These are phyloP conservation scores for Pelagia noctiluca DNA, from an alignment of 30 jellyfish, hydroid and myxozoan genomes.

Conservation along the genomic window DNA sequence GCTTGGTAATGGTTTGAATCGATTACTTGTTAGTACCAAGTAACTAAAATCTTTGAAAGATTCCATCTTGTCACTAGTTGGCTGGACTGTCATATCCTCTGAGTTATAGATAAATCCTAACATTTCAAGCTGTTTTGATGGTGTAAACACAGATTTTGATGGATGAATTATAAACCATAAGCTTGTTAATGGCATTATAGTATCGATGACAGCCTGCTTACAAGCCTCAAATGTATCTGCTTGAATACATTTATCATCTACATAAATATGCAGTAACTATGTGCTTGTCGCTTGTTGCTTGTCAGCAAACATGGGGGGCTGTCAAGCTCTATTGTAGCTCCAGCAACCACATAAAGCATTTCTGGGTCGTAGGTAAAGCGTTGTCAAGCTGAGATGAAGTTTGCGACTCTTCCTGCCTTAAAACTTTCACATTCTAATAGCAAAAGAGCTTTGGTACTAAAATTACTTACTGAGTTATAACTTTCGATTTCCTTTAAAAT, in stretches of 20 bases:
- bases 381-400: not conserved
- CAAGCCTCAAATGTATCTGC: conserved; percentile 3
- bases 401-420: not conserved
- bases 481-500: not conserved
- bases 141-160: conserved; percentile 15
- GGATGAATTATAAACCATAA: conserved; percentile 32
- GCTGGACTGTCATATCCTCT: not conserved
- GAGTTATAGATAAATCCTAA: conserved; percentile 20
- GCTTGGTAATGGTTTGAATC: not conserved
- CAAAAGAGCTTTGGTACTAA: not conserved
- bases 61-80: not conserved
- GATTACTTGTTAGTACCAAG: too few species aligned
- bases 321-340: not conserved
- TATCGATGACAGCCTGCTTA: not conserved
- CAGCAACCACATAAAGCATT: not conserved
- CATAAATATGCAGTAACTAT: not conserved
- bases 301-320: not conserved
- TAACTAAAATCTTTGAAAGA: not conserved
- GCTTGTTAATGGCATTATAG: not conserved
- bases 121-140: conserved; percentile 20
- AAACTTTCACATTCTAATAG: not conserved
- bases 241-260: not conserved
- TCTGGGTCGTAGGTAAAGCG: conserved; percentile 4
- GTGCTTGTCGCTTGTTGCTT: not conserved
- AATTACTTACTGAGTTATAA: not conserved